A percentile compares a stretch with the other conserved stretches of the same genome.
Conservation (phyloP, 92 coral and sea anemone genomes). For the Actinernus sp. region DNA sequence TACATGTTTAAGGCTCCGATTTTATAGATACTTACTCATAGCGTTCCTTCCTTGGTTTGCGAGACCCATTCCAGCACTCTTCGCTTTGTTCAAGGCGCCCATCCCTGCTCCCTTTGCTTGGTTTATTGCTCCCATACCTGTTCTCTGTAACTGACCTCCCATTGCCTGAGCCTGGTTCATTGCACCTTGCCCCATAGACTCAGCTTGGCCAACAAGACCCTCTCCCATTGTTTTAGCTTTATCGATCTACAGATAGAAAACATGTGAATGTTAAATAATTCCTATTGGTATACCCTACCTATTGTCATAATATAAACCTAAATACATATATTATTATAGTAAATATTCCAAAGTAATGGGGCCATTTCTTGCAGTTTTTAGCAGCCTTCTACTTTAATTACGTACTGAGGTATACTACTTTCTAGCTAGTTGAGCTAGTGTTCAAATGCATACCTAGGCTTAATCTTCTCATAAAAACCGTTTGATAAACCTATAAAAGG, state of each 20-base stretch:
- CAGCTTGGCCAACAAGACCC: slow-evolving; percentile 71
- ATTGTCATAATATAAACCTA: no score
- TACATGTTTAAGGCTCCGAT: background rate
- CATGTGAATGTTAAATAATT: no score
- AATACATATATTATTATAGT: no score
- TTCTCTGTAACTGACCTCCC: slow-evolving; percentile 69
- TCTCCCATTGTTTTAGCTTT: slow-evolving; percentile 76
- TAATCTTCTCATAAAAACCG: no score
- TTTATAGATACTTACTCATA: slow-evolving; percentile 53
- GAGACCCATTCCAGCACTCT: slow-evolving; percentile 81
- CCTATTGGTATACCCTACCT: no score
- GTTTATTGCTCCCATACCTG: slow-evolving; percentile 77
- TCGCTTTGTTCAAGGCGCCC: slow-evolving; percentile 79
- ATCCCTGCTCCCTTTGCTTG: slow-evolving; percentile 77
- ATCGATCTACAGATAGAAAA: slow-evolving; percentile 37
- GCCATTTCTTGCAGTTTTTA: no score
- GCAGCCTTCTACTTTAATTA: no score
- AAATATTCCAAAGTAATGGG: no score
- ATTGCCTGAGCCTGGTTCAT: slow-evolving; percentile 71
- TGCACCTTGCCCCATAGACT: slow-evolving; percentile 67
- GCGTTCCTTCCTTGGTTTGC: slow-evolving; percentile 63
- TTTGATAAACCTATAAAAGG: no score
- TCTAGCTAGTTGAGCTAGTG: no score
- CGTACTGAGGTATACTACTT: no score
- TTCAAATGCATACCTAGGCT: no score